These are phyloP conservation scores for Rallus limicola DNA, from an alignment of 2,113 vertebrate species.

Conservation along the genomic window DNA sequence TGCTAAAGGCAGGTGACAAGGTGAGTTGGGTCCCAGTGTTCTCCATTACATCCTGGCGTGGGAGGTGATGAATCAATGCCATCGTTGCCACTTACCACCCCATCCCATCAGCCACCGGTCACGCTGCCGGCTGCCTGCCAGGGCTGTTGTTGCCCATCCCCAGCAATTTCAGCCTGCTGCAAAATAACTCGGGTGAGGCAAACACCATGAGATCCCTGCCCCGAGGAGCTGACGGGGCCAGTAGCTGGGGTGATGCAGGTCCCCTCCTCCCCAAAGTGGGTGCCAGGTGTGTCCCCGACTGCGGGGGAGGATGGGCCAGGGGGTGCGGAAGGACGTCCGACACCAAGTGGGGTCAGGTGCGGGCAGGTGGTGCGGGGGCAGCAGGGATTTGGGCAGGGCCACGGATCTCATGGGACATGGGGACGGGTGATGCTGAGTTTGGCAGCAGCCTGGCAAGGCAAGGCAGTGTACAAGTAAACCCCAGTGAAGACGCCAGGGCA, in stretches of 20 bases:
- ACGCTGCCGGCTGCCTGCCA: neutral
- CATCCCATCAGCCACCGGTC: neutral
- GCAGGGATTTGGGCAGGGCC: neutral
- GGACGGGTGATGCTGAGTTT: neutral
- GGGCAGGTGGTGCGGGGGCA: neutral
- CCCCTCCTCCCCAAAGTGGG: neutral
- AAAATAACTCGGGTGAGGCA: neutral
- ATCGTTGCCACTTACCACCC: neutral
- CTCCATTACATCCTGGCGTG: constrained; percentile 56
- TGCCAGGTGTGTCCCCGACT: neutral
- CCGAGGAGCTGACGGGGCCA: neutral
- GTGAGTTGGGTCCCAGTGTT: neutral
- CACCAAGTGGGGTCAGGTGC: rapidly evolving
- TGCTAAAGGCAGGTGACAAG: neutral
- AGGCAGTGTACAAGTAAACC: neutral
- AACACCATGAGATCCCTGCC: constrained; percentile 13
- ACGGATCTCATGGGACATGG: neutral
- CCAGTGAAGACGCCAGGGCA: neutral
- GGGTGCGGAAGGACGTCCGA: neutral
- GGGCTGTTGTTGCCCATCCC: neutral
- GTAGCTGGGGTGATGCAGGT: neutral
- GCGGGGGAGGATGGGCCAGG: neutral
- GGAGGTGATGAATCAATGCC: constrained; percentile 6
- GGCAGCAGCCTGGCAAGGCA: neutral
- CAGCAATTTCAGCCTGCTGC: neutral